phyloP scores from a whole-genome alignment of 2,113 vertebrate species.

The Dolichallabes microphthalmus region DNA sequence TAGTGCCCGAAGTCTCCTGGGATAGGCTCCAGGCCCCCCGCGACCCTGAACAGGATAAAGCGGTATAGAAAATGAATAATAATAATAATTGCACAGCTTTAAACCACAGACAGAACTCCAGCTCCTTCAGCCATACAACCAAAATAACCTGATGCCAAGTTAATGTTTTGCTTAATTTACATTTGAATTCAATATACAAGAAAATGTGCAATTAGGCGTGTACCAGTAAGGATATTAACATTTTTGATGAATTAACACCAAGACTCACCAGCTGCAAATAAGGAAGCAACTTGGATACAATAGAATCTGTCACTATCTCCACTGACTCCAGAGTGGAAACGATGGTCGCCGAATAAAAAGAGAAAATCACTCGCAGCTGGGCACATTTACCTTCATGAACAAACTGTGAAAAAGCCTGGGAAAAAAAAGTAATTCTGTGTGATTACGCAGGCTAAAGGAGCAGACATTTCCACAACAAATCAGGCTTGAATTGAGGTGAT shows the following conservation, averaged over 20 bases:
- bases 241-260: not conserved
- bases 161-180: too few relatives aligned
- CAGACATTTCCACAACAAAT: not conserved
- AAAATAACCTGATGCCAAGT: too few relatives aligned
- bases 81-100: too few relatives aligned
- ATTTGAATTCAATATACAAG: too few relatives aligned
- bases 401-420: constrained; percentile 80
- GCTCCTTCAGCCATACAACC: too few relatives aligned
- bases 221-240: too few relatives aligned
- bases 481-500: not conserved
- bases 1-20: too few relatives aligned
- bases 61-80: too few relatives aligned
- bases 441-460: not conserved
- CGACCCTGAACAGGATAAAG: too few relatives aligned
- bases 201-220: too few relatives aligned
- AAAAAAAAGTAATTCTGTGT: not conserved
- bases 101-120: too few relatives aligned
- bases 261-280: constrained; percentile 87
- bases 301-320: constrained; percentile 75
- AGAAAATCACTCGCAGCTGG: constrained; percentile 86
- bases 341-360: constrained; percentile 89
- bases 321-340: constrained; percentile 80
- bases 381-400: constrained; percentile 62
- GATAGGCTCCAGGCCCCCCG: too few relatives aligned
- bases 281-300: constrained; percentile 86